phyloP scores from a whole-genome alignment of 2,797 vertebrate species.

The Sebastes nivosus region DNA sequence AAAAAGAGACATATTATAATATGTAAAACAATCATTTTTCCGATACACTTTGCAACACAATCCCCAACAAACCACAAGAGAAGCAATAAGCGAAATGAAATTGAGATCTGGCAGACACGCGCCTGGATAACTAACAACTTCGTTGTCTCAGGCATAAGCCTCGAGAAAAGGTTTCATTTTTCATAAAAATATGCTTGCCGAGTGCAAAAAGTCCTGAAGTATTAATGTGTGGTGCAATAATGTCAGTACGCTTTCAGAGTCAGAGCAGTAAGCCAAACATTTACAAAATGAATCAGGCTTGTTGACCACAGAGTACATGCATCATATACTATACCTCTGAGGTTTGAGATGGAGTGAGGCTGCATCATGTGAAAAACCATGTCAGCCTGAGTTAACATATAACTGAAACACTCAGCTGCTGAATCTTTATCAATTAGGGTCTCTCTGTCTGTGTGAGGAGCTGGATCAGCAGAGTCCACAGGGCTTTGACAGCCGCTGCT shows the following conservation, averaged over 20 bases:
- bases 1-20: slow-evolving; percentile 13
- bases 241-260: slow-evolving; percentile 12
- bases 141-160: slow-evolving; percentile 23
- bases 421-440: slow-evolving; percentile 49
- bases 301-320: background rate
- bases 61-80: slow-evolving; percentile 40
- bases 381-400: slow-evolving; percentile 46
- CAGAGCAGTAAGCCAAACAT: slow-evolving; percentile 17
- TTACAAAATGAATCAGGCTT: slow-evolving; percentile 12
- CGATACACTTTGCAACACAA: slow-evolving; percentile 38
- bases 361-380: slow-evolving; percentile 20
- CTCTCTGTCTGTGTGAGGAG: background rate
- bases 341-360: background rate
- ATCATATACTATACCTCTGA: background rate
- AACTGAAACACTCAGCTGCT: slow-evolving; percentile 35
- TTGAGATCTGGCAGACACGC: slow-evolving; percentile 46
- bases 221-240: slow-evolving; percentile 42
- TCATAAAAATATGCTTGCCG: slow-evolving; percentile 44
- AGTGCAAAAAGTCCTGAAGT: slow-evolving; percentile 51
- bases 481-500: slow-evolving; percentile 10
- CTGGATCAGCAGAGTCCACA: slow-evolving; percentile 46
- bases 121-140: slow-evolving; percentile 36
- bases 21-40: slow-evolving; percentile 46
- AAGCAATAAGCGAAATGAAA: slow-evolving; percentile 58
- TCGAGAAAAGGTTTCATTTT: slow-evolving; percentile 50